Evolutionary conservation across 1,140 invertebrate species (phyloP).

Genomic region (Nebria ingens): DNA sequence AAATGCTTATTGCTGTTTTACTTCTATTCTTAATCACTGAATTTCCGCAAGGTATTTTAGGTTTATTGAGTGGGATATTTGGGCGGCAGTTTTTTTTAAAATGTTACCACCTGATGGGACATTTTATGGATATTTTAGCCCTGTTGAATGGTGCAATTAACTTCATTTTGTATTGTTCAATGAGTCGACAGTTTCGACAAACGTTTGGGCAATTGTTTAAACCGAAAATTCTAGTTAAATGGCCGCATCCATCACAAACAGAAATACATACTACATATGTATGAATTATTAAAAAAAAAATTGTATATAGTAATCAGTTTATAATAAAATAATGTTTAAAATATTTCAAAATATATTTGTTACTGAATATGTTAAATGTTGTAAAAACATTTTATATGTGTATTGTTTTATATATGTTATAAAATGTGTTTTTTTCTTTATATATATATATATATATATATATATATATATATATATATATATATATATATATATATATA

Average conservation of each 20-base stretch:
- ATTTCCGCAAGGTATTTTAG: conserved; percentile 71
- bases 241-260: conserved; percentile 35
- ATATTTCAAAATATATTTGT: no score
- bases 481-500: no score
- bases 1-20: conserved; percentile 80
- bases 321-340: neutral
- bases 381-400: neutral
- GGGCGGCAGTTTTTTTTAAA: conserved; percentile 61
- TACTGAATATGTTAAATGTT: no score
- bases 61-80: conserved; percentile 58
- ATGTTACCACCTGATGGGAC: conserved; percentile 72
- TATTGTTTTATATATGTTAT: no score
- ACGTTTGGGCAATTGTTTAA: conserved; percentile 70
- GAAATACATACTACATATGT: conserved; percentile 44
- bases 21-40: conserved; percentile 79
- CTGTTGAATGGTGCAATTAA: conserved; percentile 87
- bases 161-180: conserved; percentile 89
- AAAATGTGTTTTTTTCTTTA: no score
- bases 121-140: conserved; percentile 85
- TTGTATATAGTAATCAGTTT: neutral
- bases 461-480: no score
- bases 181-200: conserved; percentile 84
- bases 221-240: conserved; percentile 32
- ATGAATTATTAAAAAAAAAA: conserved; percentile 32
- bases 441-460: no score